Base-by-base conservation (phyloP, 2,113 vertebrate species). In the Paedocypris sp. region DNA sequence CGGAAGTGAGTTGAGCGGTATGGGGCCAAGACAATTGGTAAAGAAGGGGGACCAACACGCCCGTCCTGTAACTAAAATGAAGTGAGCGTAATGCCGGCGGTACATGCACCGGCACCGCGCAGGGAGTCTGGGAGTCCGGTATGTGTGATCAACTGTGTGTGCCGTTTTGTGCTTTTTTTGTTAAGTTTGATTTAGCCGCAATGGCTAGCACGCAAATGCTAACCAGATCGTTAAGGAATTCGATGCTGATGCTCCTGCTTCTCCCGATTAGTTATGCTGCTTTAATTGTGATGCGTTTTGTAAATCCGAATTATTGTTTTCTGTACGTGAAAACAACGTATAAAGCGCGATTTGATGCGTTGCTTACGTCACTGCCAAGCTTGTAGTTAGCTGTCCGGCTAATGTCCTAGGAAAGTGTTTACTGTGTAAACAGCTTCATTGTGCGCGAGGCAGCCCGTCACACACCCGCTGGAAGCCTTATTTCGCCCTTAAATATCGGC, bases 11-110 rank as follows among this genome's bases (percentile, higher is more conserved):
- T 82, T 68, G 77, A 76, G 73, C 60, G 66, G 59, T 56, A 75
- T 70, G 67, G 72, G 42, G 54, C 67, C 70, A 74, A 80, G 77
- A 81, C 77, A 81, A 82, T 82, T 82, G 74, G 53, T 51, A 56
- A 60, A 62, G 35, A 63, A 66, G 62, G 58, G 43, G 75, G 56
- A 65, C 71, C 61, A 76, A 73, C 67, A 69, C 49, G 45, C 25
- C 60, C 68, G 70, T 66, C 61, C 61, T 68, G 45, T 42, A 60
- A 50, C 54, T 35, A 49, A 36, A 58, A 49, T 15, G 32, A 60
- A 60, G 20, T 60, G 36, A 46, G 50, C 48, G 20, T 38, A 57
- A 42, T 41, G 23, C 10, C 48, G n/a, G 32, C 22, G n/a, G 46
- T 23, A 41, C 28, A n/a, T 18, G 33, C 15, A 38, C 33, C 36